Conservation (phyloP, 2,113 vertebrate species). For the Colius striatus region DNA sequence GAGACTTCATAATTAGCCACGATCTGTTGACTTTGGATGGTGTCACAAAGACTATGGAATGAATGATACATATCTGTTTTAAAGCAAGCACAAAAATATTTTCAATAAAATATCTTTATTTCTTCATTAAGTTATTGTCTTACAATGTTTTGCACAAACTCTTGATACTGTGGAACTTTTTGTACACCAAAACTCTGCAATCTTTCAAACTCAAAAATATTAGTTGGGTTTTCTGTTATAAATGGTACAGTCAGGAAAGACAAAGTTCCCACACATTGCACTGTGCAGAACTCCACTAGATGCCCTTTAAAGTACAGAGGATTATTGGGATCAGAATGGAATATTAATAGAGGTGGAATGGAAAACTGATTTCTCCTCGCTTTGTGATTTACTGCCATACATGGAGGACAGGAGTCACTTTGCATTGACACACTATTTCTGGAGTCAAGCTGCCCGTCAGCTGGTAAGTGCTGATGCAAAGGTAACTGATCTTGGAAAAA, state of each 20-base stretch:
- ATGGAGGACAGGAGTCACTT: conserved; percentile 30
- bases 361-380: conserved; percentile 65
- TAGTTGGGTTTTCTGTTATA: background rate
- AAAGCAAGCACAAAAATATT: background rate
- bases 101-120: background rate
- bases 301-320: background rate
- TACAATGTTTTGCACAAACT: background rate
- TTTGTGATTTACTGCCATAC: conserved; percentile 36
- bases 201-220: background rate
- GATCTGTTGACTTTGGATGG: background rate
- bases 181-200: background rate
- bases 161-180: background rate
- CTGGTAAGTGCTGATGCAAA: conserved; percentile 69
- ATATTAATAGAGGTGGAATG: conserved; percentile 62
- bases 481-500: conserved; percentile 65
- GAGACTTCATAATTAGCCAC: background rate
- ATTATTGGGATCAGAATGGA: conserved; percentile 54
- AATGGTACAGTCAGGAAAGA: background rate
- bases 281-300: background rate
- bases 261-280: background rate
- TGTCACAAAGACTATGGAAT: background rate
- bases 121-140: background rate
- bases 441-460: conserved; percentile 43
- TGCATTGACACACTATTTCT: conserved; percentile 48
- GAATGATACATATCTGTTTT: background rate